phyloP scores from a whole-genome alignment of 2,113 vertebrate genomes.

The Siphamia tubifer region DNA sequence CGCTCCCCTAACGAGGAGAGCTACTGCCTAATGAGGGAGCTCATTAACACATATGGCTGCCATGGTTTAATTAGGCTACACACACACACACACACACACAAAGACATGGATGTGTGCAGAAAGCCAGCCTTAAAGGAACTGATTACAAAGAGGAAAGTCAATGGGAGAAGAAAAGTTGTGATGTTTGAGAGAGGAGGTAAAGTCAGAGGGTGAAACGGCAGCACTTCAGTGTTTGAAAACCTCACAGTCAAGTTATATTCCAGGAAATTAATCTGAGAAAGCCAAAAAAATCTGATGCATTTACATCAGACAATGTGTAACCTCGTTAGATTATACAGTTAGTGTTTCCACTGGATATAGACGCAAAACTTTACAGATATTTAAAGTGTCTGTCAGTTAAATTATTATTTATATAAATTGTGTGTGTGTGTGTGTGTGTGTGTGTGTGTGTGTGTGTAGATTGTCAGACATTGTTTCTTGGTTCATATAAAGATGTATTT shows the following conservation, averaged over 20 bases:
- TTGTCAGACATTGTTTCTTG: too few species aligned
- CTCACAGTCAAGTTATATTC: background rate
- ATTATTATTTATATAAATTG: too few species aligned
- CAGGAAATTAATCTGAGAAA: background rate
- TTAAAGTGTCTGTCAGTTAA: too few species aligned
- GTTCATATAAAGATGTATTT: too few species aligned
- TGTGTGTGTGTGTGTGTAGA: too few species aligned
- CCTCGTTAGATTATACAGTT: too few species aligned
- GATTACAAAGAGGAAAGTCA: constrained; percentile 30
- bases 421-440: too few species aligned
- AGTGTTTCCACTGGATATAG: too few species aligned
- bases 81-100: constrained; percentile 36
- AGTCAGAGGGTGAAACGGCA: too few species aligned
- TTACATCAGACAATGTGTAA: background rate
- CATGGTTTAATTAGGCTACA: constrained; percentile 89
- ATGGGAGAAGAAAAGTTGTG: constrained; percentile 34
- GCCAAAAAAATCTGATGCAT: background rate
- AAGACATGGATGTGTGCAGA: constrained; percentile 6
- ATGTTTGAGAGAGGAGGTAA: constrained; percentile 11
- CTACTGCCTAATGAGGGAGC: constrained; percentile 85
- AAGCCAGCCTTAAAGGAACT: background rate
- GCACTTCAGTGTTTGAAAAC: constrained; percentile 12
- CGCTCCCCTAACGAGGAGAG: constrained; percentile 84
- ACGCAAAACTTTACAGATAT: too few species aligned
- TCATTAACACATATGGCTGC: constrained; percentile 90